A percentile compares a stretch with the other conserved stretches of the same genome.
These are phyloP conservation scores for Amphibalanus amphitrite DNA, from an alignment of 1,140 invertebrate genomes.

Conservation along the genomic window DNA sequence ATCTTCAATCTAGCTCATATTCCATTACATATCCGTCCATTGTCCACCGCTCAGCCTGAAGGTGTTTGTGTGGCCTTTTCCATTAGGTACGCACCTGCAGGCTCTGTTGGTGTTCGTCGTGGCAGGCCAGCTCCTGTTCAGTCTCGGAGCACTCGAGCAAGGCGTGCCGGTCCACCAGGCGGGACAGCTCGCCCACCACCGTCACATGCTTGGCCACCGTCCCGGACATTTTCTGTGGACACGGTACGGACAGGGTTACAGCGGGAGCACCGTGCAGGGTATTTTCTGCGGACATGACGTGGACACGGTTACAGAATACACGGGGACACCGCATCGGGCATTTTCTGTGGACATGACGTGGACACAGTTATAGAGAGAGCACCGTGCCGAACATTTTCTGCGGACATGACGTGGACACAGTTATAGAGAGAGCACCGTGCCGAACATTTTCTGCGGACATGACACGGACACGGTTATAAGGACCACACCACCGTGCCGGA, in stretches of 20 bases:
- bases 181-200: constrained; percentile 83
- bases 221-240: constrained; percentile 85
- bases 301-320: too few relatives aligned
- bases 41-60: too few relatives aligned
- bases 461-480: too few relatives aligned
- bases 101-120: constrained; percentile 76
- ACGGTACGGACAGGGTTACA: too few relatives aligned
- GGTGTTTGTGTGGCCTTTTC: too few relatives aligned
- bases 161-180: constrained; percentile 54
- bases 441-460: constrained; percentile 79
- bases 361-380: too few relatives aligned
- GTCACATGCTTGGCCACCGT: constrained; percentile 95
- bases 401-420: too few relatives aligned
- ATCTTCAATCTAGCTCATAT: too few relatives aligned
- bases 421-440: constrained; percentile 86
- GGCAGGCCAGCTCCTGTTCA: constrained; percentile 89
- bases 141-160: constrained; percentile 86
- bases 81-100: constrained; percentile 56
- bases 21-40: too few relatives aligned
- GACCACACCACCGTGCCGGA: constrained; percentile 92
- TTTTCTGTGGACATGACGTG: constrained; percentile 62
- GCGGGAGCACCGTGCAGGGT: too few relatives aligned
- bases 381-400: too few relatives aligned
- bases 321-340: constrained; percentile 91
- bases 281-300: too few relatives aligned